Base-by-base conservation (phyloP, 2,888 invertebrate genomes). In the Gymnoscelis rufifasciata region DNA sequence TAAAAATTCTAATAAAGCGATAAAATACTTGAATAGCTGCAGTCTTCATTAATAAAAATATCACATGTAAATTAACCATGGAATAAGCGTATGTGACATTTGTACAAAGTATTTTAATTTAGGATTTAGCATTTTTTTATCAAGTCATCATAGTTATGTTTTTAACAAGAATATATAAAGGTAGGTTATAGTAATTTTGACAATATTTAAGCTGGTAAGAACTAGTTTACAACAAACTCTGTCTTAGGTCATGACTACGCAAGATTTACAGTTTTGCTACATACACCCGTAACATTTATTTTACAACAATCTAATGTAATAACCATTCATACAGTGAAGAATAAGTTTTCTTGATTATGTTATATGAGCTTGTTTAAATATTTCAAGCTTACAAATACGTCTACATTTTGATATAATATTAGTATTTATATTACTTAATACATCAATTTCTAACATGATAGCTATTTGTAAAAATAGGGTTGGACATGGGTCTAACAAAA, bases 261-360 rank as follows among this genome's bases (percentile, higher is more conserved):
- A 15, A n/a, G 8, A n/a, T n/a, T 26, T 26, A 75, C 71, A 74
- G 69, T 27, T 47, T 57, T 66, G 74, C 71, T 68, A 78, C 70
- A 73, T 72, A 78, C 78, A 79, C 68, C 68, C 71, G 71, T 80
- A 75, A 76, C 65, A 62, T 60, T 74, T 76, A 71, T 65, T 73
- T 50, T 56, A 73, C 73, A 83, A 83, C 79, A 74, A 76, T 79
- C 74, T 79, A 81, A 71, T 66, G 66, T 61, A 55, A 64, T 73
- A 77, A 75, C 66, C 71, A 62, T 62, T 70, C 76, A 72, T 76
- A 73, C 64, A 68, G 63, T 29, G 45, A 45, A 26, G 26, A 50
- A 44, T 24, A 44, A 30, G 23, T 42, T 13, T 43, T 38, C 24
- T 15, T 12, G 24, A 43, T 40, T 40, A 48, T 12, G 35, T 38